These are phyloP conservation scores for Coecobrya sp. DNA, from an alignment of 2,888 invertebrate genomes.

Conservation along the genomic window DNA sequence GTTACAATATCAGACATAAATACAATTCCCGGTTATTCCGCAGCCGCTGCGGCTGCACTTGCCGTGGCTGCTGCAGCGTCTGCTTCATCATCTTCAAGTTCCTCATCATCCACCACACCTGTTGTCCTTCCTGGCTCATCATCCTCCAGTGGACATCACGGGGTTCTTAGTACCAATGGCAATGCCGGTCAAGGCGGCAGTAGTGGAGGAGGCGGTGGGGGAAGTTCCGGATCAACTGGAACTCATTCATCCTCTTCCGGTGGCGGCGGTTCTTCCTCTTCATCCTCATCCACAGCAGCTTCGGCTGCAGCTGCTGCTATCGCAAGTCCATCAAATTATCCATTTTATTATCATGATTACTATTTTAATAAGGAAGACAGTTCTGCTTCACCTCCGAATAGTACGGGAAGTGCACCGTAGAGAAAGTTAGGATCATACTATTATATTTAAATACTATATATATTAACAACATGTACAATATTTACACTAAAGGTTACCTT, in stretches of 20 bases:
- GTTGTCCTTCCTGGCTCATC: conserved; percentile 74
- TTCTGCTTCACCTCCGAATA: conserved; percentile 86
- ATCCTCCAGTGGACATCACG: conserved; percentile 62
- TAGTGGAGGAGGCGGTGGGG: conserved; percentile 67
- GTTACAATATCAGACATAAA: conserved; percentile 99
- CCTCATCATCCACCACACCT: conserved; percentile 75
- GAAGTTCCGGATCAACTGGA: conserved; percentile 66
- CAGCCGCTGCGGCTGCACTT: conserved; percentile 85
- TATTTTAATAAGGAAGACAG: conserved; percentile 86
- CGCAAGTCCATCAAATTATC: conserved; percentile 84
- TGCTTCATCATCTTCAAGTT: conserved; percentile 75
- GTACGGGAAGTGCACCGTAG: conserved; percentile 86
- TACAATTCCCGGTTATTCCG: conserved; percentile 85
- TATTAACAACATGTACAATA: background rate
- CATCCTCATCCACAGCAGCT: conserved; percentile 70
- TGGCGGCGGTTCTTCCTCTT: conserved; percentile 74
- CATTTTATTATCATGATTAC: conserved; percentile 86
- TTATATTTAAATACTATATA: background rate
- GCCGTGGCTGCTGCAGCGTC: conserved; percentile 84
- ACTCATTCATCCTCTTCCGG: conserved; percentile 75
- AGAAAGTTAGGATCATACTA: conserved; percentile 25
- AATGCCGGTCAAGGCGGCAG: conserved; percentile 47
- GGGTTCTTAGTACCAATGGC: conserved; percentile 45
- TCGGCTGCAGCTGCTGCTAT: conserved; percentile 76
- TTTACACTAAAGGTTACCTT: background rate